Evolutionary conservation across 2,888 invertebrate species (phyloP), one percentile per base, ranked within the genome.

Genomic region (Subacronicta megacephala): DNA sequence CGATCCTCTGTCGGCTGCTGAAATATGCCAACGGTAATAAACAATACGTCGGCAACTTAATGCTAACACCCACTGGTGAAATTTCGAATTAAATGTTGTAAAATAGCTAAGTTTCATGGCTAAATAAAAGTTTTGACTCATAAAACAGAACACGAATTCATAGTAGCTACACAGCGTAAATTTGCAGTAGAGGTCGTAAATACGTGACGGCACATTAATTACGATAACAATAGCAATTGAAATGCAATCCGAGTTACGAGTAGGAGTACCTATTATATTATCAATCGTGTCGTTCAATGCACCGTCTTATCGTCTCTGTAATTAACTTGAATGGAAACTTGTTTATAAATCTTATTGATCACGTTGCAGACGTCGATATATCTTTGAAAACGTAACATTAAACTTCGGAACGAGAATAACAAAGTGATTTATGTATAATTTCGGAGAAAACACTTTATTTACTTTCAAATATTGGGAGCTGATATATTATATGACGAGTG

Each of bases 11-110:
- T 77, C 75, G 79, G 75, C 75, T 78, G 82, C 80, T 85, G 83
- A 87, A 88, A 89, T 86, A 84, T 81, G 80, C 75, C 76, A 80
- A 81, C 76, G 71, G 79, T 77, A 84, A 88, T 88, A 88, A 88
- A 89, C 87, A 87, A 86, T 85, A 75, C 77, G 76, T 73, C 80
- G 82, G 77, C 83, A 81, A 83, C 78, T 82, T 75, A 74, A 73
- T 75, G 72, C 59, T 72, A 67, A 72, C 72, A 81, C 63, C 57
- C 55, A 50, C 60, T 62, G 58, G 59, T 55, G 57, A 59, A 57
- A 62, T 56, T 62, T 58, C 33, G 47, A 59, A 59, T 52, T 42
- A 46, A 60, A 77, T 41, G 50, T 44, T 46, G 55, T 37, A 61
- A 68, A 58, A 37, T 42, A 18, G 49, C 38, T 36, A 43, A 46